Conservation (phyloP, 2,888 invertebrate genomes). For the Incurvaria masculella region DNA sequence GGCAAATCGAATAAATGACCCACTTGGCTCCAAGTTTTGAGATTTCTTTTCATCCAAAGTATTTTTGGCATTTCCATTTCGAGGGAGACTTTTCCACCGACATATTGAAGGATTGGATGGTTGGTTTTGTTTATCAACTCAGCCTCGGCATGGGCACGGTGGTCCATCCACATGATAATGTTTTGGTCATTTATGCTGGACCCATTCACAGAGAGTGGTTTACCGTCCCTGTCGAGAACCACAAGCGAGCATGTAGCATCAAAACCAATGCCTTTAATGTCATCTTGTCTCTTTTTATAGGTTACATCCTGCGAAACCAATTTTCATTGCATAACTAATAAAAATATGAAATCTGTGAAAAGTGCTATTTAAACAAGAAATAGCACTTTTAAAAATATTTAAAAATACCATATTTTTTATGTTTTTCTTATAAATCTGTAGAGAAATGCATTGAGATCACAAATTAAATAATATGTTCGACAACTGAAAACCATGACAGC, state of each 20-base stretch:
- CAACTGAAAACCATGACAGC: too few species aligned
- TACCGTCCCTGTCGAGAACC: constrained; percentile 65
- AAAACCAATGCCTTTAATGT: constrained; percentile 86
- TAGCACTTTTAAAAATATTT: too few species aligned
- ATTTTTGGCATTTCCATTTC: constrained; percentile 97
- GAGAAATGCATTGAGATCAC: too few species aligned
- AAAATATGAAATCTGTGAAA: too few species aligned
- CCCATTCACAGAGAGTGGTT: constrained; percentile 68
- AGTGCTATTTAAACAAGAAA: too few species aligned
- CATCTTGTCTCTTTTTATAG: constrained; percentile 44
- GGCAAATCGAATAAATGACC: constrained; percentile 87
- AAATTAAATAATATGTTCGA: too few species aligned
- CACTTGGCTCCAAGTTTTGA: constrained; percentile 67
- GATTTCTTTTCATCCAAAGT: constrained; percentile 82
- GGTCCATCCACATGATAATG: constrained; percentile 92
- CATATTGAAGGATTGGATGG: constrained; percentile 76
- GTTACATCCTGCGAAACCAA: constrained; percentile 65
- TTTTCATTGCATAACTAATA: too few species aligned
- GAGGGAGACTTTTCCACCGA: constrained; percentile 90
- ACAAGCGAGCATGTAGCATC: constrained; percentile 96
- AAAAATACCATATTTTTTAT: too few species aligned
- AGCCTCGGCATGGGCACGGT: constrained; percentile 79
- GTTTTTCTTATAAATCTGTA: too few species aligned
- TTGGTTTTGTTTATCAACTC: constrained; percentile 71
- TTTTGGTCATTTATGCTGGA: constrained; percentile 69